Base-by-base conservation (phyloP, 2,113 vertebrate species). In the Struthidea cinerea region DNA sequence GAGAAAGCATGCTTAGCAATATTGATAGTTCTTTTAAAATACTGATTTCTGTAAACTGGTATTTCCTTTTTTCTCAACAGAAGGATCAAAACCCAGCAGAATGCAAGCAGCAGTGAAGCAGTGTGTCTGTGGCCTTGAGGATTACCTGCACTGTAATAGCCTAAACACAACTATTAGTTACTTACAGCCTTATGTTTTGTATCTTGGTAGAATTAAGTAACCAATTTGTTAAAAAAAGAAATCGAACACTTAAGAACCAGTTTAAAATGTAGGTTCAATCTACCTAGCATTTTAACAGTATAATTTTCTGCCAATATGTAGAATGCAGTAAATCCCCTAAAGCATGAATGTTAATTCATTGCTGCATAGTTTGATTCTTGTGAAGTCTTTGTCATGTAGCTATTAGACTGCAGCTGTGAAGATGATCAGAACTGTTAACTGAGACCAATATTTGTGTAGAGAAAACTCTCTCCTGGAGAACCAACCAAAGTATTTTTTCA, bases 121-220 rank as follows among this genome's bases (percentile, higher is more conserved):
- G 97, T 97, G 97, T 98, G 97, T 97, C 95, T 97, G 98, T 98
- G 98, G 98, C 98, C 98, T 98, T 98, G 98, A 99, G 98, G 99
- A 99, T 98, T 98, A 98, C 98, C 99, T 98, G 98, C 99, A 99
- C 98, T 99, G 99, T 99, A 99, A 99, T 98, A 97, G 98, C 98
- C 99, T 98, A 98, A 98, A 99, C 97, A 98, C 98, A 98, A 98
- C 98, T 98, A 96, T 98, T 98, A 99, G 98, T 99, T 99, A 99
- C 98, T 99, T 99, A 98, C 98, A 98, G 99, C 99, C 99, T 99
- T 99, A 99, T 99, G 99, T 99, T 99, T 99, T 99, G 98, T 99
- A 99, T 99, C 99, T 99, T 99, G 99, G 98, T 99, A 99, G 99
- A 98, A 98, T 96, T 97, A 98, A 98, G 97, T 98, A 98, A 98